Percentiles rank a stretch among this genome's conserved stretches.
Conservation (phyloP, 2,888 invertebrate genomes). For the Pollenia amentaria region DNA sequence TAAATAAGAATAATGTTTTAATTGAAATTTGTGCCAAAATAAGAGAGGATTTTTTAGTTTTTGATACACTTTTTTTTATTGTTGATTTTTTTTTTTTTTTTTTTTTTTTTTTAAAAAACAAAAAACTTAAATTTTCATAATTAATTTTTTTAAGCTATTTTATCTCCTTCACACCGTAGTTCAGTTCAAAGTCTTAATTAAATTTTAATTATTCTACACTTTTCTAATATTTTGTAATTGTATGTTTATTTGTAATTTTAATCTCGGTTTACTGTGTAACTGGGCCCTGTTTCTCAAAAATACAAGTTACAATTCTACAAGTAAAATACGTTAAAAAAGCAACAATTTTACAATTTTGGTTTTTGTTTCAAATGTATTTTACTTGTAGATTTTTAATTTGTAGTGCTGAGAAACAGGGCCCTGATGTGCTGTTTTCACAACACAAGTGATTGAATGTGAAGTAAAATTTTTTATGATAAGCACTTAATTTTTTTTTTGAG, state of each 20-base stretch:
- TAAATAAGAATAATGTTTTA: constrained; percentile 5
- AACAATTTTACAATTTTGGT: too few relatives aligned
- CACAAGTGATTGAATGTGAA: too few relatives aligned
- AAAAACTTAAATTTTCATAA: constrained; percentile 12
- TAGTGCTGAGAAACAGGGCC: too few relatives aligned
- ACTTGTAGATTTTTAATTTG: too few relatives aligned
- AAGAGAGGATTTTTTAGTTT: constrained; percentile 40
- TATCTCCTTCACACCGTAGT: constrained; percentile 43
- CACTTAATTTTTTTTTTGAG: too few relatives aligned
- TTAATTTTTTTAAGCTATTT: constrained; percentile 28
- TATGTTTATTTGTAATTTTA: constrained; percentile 15
- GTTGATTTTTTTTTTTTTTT: constrained; percentile 18
- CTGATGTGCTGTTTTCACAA: too few relatives aligned
- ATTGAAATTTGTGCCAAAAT: constrained; percentile 72
- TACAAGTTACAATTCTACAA: too few relatives aligned
- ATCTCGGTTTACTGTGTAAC: too few relatives aligned
- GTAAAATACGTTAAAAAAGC: too few relatives aligned
- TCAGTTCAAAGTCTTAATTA: constrained; percentile 19
- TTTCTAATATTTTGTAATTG: constrained; percentile 44
- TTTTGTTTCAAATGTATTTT: too few relatives aligned
- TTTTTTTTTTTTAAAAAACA: neutral
- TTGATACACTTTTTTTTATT: constrained; percentile 20
- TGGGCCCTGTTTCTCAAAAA: too few relatives aligned
- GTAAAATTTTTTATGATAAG: too few relatives aligned
- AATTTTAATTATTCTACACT: neutral